A percentile compares a stretch with the other conserved stretches of the same genome.
Evolutionary conservation across 2,888 invertebrate genomes (phyloP).

Genomic region (Nemoura dubitans): DNA sequence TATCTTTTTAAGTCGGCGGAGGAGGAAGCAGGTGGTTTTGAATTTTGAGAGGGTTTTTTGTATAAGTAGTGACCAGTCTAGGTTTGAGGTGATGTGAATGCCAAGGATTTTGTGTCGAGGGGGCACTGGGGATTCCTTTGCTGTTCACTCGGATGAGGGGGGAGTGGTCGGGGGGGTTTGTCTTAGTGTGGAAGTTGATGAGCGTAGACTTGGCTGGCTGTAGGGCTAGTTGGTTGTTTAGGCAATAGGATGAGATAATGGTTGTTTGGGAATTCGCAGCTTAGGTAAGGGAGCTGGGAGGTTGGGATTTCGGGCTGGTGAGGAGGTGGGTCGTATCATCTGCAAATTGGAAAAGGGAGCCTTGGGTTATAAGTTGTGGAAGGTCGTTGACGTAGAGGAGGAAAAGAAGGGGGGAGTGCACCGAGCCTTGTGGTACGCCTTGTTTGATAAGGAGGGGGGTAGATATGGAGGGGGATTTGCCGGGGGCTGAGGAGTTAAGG

Average conservation of each 20-base stretch:
- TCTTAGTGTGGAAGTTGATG: neutral
- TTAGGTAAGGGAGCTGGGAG: no score
- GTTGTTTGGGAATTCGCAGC: neutral
- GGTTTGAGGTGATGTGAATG: neutral
- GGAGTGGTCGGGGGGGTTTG: neutral
- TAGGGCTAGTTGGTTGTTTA: neutral
- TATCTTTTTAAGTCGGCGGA: no score
- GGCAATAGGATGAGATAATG: neutral
- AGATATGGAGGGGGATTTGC: no score
- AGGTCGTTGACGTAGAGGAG: no score
- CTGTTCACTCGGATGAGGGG: neutral
- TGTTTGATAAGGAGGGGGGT: no score
- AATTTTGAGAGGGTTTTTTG: no score
- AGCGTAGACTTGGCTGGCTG: neutral
- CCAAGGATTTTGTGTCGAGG: conserved; percentile 17
- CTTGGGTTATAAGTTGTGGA: no score
- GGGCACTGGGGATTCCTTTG: neutral
- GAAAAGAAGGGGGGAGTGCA: neutral
- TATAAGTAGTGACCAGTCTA: neutral
- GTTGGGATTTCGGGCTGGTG: neutral
- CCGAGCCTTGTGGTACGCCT: conserved; percentile 19
- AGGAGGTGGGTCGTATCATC: no score
- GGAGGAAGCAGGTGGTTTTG: no score
- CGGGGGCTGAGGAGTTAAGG: no score
- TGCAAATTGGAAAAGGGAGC: no score